Evolutionary conservation across 1,140 invertebrate genomes (phyloP).

Genomic region (Panagrolaimus sp.): DNA sequence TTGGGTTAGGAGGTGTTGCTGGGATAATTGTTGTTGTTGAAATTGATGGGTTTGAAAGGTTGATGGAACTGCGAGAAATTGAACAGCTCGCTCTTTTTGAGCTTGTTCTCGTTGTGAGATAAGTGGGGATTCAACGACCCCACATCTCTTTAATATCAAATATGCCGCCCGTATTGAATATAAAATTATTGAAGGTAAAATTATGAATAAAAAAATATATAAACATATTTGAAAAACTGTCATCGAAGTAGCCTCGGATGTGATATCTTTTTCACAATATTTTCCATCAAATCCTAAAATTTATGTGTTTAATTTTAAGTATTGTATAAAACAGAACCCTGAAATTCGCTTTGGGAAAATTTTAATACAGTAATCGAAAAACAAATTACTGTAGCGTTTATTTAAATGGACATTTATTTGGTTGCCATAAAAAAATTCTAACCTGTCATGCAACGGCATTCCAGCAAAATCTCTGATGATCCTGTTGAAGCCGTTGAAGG

Average conservation of each 20-base stretch:
- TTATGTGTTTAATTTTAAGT: too few species aligned
- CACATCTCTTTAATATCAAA: neutral
- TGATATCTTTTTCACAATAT: conserved; percentile 10
- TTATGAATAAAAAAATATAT: conserved; percentile 1
- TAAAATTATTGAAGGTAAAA: conserved; percentile 8
- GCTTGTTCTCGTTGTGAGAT: neutral
- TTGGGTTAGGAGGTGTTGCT: neutral
- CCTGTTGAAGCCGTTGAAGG: too few species aligned
- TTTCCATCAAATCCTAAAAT: conserved; percentile 1
- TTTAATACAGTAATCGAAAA: too few species aligned
- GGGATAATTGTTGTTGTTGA: neutral
- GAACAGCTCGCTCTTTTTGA: neutral
- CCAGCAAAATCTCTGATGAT: too few species aligned
- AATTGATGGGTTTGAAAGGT: neutral
- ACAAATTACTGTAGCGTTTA: too few species aligned
- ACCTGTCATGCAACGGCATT: too few species aligned
- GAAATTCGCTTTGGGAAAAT: too few species aligned
- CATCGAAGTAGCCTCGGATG: neutral
- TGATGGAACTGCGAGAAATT: too few species aligned
- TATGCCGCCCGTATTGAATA: neutral
- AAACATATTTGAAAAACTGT: neutral
- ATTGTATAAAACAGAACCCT: too few species aligned
- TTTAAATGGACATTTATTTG: too few species aligned
- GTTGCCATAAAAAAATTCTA: too few species aligned
- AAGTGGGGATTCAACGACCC: neutral